Percentiles rank a stretch among this genome's conserved stretches.
Evolutionary conservation across 2,888 invertebrate genomes (phyloP).

Genomic region (Masnerella sp.): DNA sequence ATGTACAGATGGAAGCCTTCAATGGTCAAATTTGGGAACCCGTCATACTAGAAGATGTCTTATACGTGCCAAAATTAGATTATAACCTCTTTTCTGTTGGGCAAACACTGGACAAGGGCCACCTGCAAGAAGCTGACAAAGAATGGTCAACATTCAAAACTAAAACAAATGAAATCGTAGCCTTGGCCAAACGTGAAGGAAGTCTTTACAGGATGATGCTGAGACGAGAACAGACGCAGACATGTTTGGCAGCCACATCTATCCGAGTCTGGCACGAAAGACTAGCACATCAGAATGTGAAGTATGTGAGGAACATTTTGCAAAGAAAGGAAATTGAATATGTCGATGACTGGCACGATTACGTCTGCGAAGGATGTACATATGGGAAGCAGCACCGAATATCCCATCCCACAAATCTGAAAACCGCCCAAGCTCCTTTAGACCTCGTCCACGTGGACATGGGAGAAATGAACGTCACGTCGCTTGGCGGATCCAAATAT

Average conservation of each 20-base stretch:
- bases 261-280: neutral
- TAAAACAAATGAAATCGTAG: neutral
- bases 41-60: slow-evolving; percentile 16
- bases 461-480: slow-evolving; percentile 5
- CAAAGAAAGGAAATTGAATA: neutral
- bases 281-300: slow-evolving; percentile 3
- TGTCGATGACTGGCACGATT: neutral
- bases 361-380: slow-evolving; percentile 2
- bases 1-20: neutral
- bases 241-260: neutral
- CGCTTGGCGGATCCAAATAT: slow-evolving; percentile 7
- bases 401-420: neutral
- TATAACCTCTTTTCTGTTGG: neutral
- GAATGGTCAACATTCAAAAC: neutral
- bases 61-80: neutral
- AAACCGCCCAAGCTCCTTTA: neutral
- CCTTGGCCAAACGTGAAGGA: neutral
- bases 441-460: neutral
- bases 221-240: neutral
- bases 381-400: neutral
- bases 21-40: neutral
- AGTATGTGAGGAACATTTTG: slow-evolving; percentile 7
- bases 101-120: slow-evolving; percentile 1
- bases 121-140: neutral
- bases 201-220: neutral